Base-by-base conservation (phyloP, 2,888 invertebrate genomes). In the Conus canariensis region DNA sequence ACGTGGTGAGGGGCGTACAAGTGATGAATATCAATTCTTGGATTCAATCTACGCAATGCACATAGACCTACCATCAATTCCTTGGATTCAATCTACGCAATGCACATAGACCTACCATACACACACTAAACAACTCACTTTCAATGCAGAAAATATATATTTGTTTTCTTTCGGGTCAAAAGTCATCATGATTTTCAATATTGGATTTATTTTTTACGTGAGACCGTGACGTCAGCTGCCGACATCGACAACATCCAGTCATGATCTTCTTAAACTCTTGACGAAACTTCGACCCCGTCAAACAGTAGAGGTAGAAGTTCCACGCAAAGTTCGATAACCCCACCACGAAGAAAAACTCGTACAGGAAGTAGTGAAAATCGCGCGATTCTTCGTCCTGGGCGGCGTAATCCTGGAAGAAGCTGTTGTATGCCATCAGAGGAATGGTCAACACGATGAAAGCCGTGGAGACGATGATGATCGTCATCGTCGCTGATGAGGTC, bases 261-360 rank as follows among this genome's bases (percentile, higher is more conserved):
- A 87, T 60, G 19, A 87, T 88, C 3, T 90, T 85, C 25, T 22
- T 16, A 45, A 91, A 87, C 83, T 90, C 91, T 10, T 91, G 74
- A 9, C 91, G 25, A 67, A 91, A 91, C 67, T 91, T 91, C 7
- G 90, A 77, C 7, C 91, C 91, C 8, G 86, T 91, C n/a, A 91
- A 30, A 60, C 90, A 91, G 74, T 91, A 91, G 64, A 91, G 89
- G 87, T 91, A 91, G 30, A 91, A 91, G 70, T 91, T 91, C 80
- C 90, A 88, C 14, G 91, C 89, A 60, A 90, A 90, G 83, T 91
- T 91, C 45, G 90, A 90, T 45, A 90, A 90, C 88, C 90, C 90
- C 9, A 90, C 58, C 56, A 91, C 86, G 58, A 82, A 90, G 87
- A 91, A 90, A 8, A 88, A n/a, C n/a, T 90, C 91, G 90, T 90